A percentile compares a stretch with the other conserved stretches of the same genome.
Evolutionary conservation across 1,140 invertebrate genomes (phyloP).

Genomic region (Plodia interpunctella): DNA sequence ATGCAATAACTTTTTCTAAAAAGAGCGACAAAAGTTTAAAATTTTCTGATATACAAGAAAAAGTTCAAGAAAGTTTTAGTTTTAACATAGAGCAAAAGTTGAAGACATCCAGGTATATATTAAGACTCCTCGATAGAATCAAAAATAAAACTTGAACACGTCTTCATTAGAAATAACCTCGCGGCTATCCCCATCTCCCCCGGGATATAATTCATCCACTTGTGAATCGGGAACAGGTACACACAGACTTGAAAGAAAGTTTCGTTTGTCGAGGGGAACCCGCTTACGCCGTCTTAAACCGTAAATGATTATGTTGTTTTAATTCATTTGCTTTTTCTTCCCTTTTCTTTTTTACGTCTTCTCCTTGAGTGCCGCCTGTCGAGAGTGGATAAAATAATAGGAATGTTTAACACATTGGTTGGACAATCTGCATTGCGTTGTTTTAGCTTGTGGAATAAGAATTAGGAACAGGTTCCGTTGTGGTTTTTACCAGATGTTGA

Average conservation of each 20-base stretch:
- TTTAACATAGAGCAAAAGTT: neutral
- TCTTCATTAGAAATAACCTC: constrained; percentile 66
- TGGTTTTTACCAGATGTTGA: too few relatives aligned
- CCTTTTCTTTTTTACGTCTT: constrained; percentile 48
- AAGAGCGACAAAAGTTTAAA: neutral
- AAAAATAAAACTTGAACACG: constrained; percentile 63
- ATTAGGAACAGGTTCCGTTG: too few relatives aligned
- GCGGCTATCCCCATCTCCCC: constrained; percentile 50
- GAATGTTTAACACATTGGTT: constrained; percentile 32
- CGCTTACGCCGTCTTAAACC: constrained; percentile 58
- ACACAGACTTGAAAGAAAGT: constrained; percentile 71
- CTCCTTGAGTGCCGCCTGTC: constrained; percentile 66
- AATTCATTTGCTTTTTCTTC: constrained; percentile 71
- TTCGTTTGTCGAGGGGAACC: constrained; percentile 64
- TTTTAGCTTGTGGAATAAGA: constrained; percentile 27
- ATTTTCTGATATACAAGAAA: constrained; percentile 12
- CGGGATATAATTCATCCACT: constrained; percentile 72
- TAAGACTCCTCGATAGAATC: constrained; percentile 46
- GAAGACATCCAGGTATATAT: constrained; percentile 43
- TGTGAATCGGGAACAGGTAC: constrained; percentile 67
- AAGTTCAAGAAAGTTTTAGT: constrained; percentile 2
- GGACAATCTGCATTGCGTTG: constrained; percentile 19
- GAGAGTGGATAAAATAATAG: constrained; percentile 51
- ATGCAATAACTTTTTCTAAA: too few relatives aligned
- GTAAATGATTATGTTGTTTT: constrained; percentile 75